These are phyloP conservation scores for Pachyuromys duprasi DNA, from an alignment of 2,797 vertebrate genomes.

Conservation along the genomic window DNA sequence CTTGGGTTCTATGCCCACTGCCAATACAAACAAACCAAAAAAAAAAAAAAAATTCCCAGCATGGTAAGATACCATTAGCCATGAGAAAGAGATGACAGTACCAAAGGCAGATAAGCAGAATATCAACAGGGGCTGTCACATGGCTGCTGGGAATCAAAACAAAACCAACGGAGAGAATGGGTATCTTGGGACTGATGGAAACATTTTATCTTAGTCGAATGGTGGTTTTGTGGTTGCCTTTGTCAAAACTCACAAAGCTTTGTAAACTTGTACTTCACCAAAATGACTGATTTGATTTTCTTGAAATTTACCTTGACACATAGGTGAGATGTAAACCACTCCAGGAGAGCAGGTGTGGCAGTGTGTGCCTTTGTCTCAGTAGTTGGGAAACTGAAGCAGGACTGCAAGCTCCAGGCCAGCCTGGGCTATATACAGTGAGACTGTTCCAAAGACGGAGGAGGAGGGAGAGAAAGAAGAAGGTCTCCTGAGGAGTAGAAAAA, in stretches of 20 bases:
- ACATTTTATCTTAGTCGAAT: background rate
- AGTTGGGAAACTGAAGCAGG: background rate
- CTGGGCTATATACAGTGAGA: background rate
- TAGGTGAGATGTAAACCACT: background rate
- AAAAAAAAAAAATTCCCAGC: too few species aligned
- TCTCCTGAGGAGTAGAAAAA: background rate
- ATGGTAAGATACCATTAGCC: background rate
- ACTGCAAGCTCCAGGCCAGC: background rate
- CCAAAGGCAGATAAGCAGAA: background rate
- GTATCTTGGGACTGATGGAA: background rate
- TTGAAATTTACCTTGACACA: background rate
- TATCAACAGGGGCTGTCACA: background rate
- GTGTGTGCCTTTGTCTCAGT: background rate
- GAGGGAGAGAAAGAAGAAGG: background rate
- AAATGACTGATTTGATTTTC: background rate
- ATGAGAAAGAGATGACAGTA: background rate
- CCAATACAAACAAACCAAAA: background rate
- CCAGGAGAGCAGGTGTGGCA: background rate
- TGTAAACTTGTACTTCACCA: background rate
- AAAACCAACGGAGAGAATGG: background rate
- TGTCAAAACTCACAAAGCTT: conserved; percentile 2
- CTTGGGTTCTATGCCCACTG: background rate
- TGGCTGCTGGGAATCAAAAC: background rate
- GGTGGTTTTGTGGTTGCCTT: background rate
- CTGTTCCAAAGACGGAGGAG: background rate